These are phyloP conservation scores for Nephila pilipes DNA, from an alignment of 1,140 invertebrate genomes.

Conservation along the genomic window DNA sequence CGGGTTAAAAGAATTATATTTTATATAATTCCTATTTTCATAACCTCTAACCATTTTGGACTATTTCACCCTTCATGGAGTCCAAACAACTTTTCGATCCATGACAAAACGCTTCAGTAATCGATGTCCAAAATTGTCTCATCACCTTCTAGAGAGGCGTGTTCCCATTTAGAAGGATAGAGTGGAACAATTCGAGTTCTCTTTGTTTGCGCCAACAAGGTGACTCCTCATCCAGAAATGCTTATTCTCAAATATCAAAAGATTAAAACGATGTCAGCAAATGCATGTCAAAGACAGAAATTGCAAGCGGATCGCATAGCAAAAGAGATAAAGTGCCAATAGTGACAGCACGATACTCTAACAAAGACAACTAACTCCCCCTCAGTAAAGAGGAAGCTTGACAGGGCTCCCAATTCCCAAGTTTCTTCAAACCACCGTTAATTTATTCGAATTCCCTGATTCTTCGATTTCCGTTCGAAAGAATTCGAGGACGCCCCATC, in stretches of 20 bases:
- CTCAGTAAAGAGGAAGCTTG: not conserved
- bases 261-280: slow-evolving; percentile 41
- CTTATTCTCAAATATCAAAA: slow-evolving; percentile 32
- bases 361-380: slow-evolving; percentile 9
- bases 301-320: not conserved
- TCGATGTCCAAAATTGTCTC: not conserved
- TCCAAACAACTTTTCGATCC: not conserved
- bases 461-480: slow-evolving; percentile 68
- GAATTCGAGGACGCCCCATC: slow-evolving; percentile 25
- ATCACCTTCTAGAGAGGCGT: not conserved
- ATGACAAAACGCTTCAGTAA: not conserved
- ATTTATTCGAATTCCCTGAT: slow-evolving; percentile 70
- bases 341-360: slow-evolving; percentile 26
- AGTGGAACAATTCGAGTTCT: not conserved
- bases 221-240: not conserved
- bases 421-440: slow-evolving; percentile 70
- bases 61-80: not conserved
- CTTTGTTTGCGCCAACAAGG: not conserved
- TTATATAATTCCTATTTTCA: too few species aligned
- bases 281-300: not conserved
- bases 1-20: too few species aligned
- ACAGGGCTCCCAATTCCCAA: slow-evolving; percentile 59
- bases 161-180: not conserved
- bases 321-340: not conserved
- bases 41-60: not conserved